phyloP scores from a whole-genome alignment of 35 echinoderm and acorn worm genomes.

The Amphiura filiformis region DNA sequence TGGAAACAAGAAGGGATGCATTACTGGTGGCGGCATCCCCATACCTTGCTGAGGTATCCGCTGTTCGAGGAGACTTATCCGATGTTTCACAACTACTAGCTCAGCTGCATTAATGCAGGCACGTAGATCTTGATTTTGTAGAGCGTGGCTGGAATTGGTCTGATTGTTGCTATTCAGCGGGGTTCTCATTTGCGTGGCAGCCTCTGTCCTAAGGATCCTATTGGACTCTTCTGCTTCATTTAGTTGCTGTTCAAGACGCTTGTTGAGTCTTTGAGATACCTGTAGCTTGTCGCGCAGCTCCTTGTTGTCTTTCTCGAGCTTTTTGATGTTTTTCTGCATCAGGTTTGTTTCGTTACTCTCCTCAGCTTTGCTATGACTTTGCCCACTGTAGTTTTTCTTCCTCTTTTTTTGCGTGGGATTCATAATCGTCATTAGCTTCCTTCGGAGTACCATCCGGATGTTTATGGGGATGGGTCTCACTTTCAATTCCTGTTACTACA shows the following conservation, averaged over 20 bases:
- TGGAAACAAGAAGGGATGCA: background rate
- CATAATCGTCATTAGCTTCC: too few relatives aligned
- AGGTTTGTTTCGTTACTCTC: too few relatives aligned
- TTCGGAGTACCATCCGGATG: too few relatives aligned
- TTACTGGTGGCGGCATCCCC: background rate
- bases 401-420: too few relatives aligned
- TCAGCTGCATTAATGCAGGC: background rate
- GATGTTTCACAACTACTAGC: background rate
- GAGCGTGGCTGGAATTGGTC: too few relatives aligned
- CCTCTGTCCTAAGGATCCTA: background rate
- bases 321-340: too few relatives aligned
- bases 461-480: too few relatives aligned
- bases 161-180: background rate
- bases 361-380: too few relatives aligned
- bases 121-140: background rate
- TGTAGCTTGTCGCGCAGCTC: background rate
- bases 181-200: background rate
- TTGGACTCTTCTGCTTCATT: background rate
- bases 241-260: background rate
- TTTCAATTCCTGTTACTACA: too few relatives aligned
- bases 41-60: background rate
- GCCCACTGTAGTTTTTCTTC: too few relatives aligned
- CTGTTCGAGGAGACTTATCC: background rate
- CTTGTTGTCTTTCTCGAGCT: too few relatives aligned
- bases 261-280: background rate